A percentile compares a stretch with the other conserved stretches of the same genome.
These are phyloP conservation scores for Lepus townsendii DNA, from an alignment of 2,797 vertebrate species.

Conservation along the genomic window DNA sequence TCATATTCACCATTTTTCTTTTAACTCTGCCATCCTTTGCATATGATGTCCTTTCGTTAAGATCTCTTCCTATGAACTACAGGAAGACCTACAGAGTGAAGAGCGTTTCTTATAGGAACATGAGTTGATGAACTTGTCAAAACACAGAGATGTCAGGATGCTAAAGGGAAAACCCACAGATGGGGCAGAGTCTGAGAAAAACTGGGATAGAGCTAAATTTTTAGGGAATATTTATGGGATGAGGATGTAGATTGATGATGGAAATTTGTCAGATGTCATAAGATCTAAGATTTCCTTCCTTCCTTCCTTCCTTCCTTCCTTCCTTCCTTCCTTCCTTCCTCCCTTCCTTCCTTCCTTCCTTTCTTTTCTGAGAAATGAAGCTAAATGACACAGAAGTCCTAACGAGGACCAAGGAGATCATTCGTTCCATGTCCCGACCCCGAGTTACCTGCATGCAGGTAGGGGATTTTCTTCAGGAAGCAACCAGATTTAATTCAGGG, in stretches of 20 bases:
- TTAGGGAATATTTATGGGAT: not conserved
- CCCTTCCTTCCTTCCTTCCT: no score
- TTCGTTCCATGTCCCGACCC: not conserved
- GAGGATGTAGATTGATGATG: not conserved
- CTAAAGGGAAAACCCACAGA: not conserved
- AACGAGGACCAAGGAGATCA: not conserved
- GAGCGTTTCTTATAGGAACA: not conserved
- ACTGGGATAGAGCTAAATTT: not conserved
- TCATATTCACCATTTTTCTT: not conserved
- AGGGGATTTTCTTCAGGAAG: not conserved
- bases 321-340: no score
- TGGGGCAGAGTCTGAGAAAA: not conserved
- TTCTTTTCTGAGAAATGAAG: not conserved
- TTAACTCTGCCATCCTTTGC: not conserved
- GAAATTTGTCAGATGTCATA: slow-evolving; percentile 16
- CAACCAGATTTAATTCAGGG: not conserved
- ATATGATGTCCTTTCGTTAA: not conserved
- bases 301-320: no score
- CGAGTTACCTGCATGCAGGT: not conserved
- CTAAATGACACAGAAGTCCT: slow-evolving; percentile 32
- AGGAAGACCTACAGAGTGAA: not conserved
- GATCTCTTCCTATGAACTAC: not conserved
- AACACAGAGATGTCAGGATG: not conserved
- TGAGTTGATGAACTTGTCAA: not conserved
- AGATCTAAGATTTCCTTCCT: not conserved